These are phyloP conservation scores for Drosophila repletoides DNA, from an alignment of 1,140 invertebrate species.

Conservation along the genomic window DNA sequence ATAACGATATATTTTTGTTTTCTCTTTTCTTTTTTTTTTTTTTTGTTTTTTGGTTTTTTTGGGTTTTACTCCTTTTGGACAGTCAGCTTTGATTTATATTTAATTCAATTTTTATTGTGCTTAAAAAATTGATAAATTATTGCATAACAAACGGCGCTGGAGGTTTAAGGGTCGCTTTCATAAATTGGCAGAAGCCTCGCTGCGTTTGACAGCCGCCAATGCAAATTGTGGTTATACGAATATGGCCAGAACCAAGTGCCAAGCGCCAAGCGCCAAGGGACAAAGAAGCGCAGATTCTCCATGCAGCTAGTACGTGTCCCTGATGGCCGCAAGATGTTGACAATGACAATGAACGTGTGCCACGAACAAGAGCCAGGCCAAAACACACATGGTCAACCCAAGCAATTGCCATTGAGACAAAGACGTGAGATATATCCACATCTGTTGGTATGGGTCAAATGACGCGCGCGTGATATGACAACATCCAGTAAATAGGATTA, in stretches of 20 bases:
- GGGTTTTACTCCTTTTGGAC: neutral
- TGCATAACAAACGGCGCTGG: conserved; percentile 46
- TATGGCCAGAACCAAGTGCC: neutral
- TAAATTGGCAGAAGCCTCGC: conserved; percentile 69
- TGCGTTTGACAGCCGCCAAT: conserved; percentile 72
- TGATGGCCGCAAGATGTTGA: conserved; percentile 72
- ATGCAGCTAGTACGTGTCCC: conserved; percentile 42
- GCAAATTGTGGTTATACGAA: conserved; percentile 73
- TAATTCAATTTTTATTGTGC: conserved; percentile 80
- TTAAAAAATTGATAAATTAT: conserved; percentile 76
- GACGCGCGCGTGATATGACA: conserved; percentile 71
- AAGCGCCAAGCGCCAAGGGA: too few relatives aligned
- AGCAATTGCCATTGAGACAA: conserved; percentile 18
- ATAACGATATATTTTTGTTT: too few relatives aligned
- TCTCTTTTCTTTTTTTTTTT: neutral
- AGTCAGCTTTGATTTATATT: conserved; percentile 70
- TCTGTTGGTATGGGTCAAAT: conserved; percentile 60
- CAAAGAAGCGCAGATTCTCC: neutral
- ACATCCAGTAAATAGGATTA: conserved; percentile 66
- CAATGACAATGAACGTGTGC: conserved; percentile 73
- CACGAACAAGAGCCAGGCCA: conserved; percentile 8
- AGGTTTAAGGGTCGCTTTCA: conserved; percentile 58
- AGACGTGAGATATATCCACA: conserved; percentile 28
- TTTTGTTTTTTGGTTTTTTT: conserved; percentile 11
- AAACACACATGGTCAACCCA: conserved; percentile 54